phyloP scores from a whole-genome alignment of 2,888 invertebrate species.

The Zootermopsis nevadensis region DNA sequence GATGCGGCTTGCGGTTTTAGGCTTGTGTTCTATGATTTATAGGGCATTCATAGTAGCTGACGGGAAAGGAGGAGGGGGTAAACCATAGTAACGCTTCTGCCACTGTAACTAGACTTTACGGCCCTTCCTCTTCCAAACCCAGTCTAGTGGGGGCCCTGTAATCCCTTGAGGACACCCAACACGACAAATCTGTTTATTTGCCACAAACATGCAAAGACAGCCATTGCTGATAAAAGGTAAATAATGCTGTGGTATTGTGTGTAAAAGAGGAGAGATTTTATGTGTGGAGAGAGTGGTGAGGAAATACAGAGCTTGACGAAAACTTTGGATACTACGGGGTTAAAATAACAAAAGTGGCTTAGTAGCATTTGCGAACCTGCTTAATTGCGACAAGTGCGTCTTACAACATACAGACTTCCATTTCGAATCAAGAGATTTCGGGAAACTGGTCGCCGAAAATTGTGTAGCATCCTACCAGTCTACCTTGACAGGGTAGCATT shows the following conservation, averaged over 20 bases:
- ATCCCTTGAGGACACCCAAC: constrained; percentile 24
- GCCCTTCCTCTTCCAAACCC: constrained; percentile 6
- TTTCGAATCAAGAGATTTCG: too few relatives aligned
- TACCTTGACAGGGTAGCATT: too few relatives aligned
- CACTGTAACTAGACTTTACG: constrained; percentile 21
- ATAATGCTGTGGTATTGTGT: neutral
- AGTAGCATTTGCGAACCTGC: too few relatives aligned
- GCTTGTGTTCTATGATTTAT: constrained; percentile 34
- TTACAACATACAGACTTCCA: too few relatives aligned
- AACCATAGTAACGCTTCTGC: neutral
- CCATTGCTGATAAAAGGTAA: constrained; percentile 32
- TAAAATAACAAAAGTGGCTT: neutral
- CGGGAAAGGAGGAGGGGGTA: neutral
- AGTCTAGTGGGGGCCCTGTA: neutral
- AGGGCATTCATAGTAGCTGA: neutral
- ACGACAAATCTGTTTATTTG: constrained; percentile 48
- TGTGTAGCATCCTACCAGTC: neutral
- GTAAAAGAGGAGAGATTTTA: neutral
- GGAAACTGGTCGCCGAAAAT: too few relatives aligned
- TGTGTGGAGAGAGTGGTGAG: neutral
- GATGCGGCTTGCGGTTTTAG: constrained; percentile 31
- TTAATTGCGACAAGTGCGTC: too few relatives aligned
- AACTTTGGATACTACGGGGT: neutral
- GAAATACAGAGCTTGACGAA: neutral
- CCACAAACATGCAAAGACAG: constrained; percentile 42